A percentile compares a stretch with the other conserved stretches of the same genome.
These are phyloP conservation scores for Ganaspis brasiliensis DNA, from an alignment of 2,888 invertebrate species.

Conservation along the genomic window DNA sequence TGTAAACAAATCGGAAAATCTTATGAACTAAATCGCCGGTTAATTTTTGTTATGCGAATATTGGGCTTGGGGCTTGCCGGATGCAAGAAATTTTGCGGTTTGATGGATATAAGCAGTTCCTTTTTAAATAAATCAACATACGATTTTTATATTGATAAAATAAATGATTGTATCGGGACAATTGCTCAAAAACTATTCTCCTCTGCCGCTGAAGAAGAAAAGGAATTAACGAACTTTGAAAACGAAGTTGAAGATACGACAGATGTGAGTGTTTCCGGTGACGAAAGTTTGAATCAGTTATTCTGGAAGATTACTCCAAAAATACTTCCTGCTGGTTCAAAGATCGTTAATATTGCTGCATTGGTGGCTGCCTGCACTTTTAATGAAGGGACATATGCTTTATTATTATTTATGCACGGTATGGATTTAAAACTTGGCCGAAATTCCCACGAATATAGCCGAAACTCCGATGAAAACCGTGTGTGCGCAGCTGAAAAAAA, in stretches of 20 bases:
- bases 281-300: no score
- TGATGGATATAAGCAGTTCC: constrained; percentile 57
- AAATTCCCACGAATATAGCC: no score
- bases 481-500: no score
- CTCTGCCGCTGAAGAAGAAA: constrained; percentile 58
- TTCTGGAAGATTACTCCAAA: no score
- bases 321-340: no score
- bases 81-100: constrained; percentile 57
- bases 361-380: no score
- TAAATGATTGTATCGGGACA: constrained; percentile 53
- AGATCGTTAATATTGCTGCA: no score
- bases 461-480: no score
- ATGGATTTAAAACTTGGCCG: no score
- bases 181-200: constrained; percentile 53
- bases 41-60: constrained; percentile 62
- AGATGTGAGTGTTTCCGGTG: constrained; percentile 64
- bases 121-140: constrained; percentile 58
- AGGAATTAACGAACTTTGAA: constrained; percentile 59
- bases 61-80: constrained; percentile 59
- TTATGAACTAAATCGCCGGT: constrained; percentile 58
- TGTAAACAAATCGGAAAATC: constrained; percentile 56
- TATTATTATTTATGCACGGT: no score
- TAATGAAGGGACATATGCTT: no score
- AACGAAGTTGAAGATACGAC: constrained; percentile 60
- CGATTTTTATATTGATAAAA: constrained; percentile 53